Evolutionary conservation across 2,888 invertebrate species (phyloP).

Genomic region (Pelosia muscerda): DNA sequence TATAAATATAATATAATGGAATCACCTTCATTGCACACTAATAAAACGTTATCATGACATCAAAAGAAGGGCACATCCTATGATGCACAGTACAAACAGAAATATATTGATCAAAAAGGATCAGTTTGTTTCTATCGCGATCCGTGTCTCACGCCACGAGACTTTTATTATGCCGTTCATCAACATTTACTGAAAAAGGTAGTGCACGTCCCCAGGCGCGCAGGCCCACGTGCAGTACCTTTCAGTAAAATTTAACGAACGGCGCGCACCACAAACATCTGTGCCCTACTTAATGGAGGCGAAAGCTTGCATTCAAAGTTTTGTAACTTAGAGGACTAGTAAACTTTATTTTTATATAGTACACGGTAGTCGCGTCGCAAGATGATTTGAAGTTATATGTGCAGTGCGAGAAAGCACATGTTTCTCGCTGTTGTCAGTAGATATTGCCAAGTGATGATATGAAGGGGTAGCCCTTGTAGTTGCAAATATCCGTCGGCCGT

Average conservation of each 20-base stretch:
- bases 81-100: not conserved
- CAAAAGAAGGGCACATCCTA: too few relatives aligned
- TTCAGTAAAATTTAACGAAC: not conserved
- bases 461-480: too few relatives aligned
- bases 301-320: not conserved
- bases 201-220: not conserved
- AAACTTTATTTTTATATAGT: too few relatives aligned
- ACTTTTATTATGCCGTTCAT: not conserved
- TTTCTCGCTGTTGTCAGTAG: too few relatives aligned
- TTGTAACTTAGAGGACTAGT: not conserved
- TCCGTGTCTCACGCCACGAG: not conserved
- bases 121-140: not conserved
- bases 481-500: too few relatives aligned
- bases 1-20: too few relatives aligned
- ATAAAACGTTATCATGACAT: too few relatives aligned
- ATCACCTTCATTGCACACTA: too few relatives aligned
- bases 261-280: not conserved
- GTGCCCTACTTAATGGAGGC: not conserved
- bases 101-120: constrained; percentile 1
- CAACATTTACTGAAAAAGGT: not conserved
- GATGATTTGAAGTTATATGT: too few relatives aligned
- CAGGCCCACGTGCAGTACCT: not conserved
- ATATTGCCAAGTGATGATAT: too few relatives aligned
- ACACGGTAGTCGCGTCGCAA: too few relatives aligned
- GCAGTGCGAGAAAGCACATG: too few relatives aligned